These are phyloP conservation scores for Ellobium chinense DNA, from an alignment of 2,888 invertebrate genomes.

Conservation along the genomic window DNA sequence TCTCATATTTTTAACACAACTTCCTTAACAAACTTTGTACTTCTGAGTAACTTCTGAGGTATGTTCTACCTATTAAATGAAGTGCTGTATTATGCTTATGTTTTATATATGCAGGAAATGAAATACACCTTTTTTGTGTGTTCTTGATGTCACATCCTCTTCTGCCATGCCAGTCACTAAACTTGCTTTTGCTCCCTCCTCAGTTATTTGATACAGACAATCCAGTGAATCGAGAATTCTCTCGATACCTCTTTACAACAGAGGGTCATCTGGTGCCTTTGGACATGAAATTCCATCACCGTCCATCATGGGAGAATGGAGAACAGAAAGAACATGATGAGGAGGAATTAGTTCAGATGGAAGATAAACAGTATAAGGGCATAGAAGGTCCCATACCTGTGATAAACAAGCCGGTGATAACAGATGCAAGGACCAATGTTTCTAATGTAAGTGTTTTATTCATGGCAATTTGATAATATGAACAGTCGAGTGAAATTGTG, in stretches of 20 bases:
- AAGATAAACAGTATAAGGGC: not conserved
- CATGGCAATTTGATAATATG: not conserved
- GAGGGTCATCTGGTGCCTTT: constrained; percentile 83
- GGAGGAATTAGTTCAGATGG: not conserved
- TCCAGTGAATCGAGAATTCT: constrained; percentile 81
- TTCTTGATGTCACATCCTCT: no score
- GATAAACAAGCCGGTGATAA: constrained; percentile 48
- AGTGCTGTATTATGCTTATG: no score
- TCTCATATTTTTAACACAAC: no score
- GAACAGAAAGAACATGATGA: not conserved
- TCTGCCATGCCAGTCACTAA: no score
- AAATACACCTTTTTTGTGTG: no score
- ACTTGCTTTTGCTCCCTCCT: no score
- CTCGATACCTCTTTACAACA: constrained; percentile 82
- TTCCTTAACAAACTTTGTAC: no score
- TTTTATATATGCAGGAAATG: no score
- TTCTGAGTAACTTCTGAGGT: no score
- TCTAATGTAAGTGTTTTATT: constrained; percentile 60
- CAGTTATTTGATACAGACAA: constrained; percentile 84
- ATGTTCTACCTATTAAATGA: no score
- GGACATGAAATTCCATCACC: constrained; percentile 61
- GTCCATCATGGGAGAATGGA: constrained; percentile 55
- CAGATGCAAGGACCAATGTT: constrained; percentile 61
- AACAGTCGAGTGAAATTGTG: no score
- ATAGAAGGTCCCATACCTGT: not conserved